These are phyloP conservation scores for Coluber constrictor DNA, from an alignment of 2,797 vertebrate species.

Conservation along the genomic window DNA sequence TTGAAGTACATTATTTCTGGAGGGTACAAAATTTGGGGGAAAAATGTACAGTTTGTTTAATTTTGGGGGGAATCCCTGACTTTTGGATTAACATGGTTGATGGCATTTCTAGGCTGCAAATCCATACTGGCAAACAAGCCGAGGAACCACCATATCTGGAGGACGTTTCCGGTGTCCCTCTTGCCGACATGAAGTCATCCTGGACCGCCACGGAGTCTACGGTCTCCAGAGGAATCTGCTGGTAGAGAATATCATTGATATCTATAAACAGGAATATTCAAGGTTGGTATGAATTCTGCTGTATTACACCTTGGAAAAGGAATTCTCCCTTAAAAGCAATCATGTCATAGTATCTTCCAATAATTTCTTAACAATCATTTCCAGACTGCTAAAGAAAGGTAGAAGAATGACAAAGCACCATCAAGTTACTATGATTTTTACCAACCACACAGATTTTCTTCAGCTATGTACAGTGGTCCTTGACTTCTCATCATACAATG, in stretches of 20 bases:
- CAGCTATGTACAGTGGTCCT: neutral
- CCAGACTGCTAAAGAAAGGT: neutral
- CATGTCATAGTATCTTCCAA: neutral
- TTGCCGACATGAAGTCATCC: conserved; percentile 93
- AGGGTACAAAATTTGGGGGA: neutral
- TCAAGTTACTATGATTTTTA: neutral
- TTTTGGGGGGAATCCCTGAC: neutral
- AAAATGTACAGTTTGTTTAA: neutral
- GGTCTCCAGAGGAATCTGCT: conserved; percentile 93
- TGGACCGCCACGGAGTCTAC: conserved; percentile 93
- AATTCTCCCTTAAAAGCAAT: neutral
- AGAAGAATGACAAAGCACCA: neutral
- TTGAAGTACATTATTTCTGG: neutral
- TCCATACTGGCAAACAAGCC: conserved; percentile 72
- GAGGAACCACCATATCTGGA: conserved; percentile 77
- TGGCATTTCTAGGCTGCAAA: conserved; percentile 70
- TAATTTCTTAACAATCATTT: neutral
- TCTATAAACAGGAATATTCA: conserved; percentile 91
- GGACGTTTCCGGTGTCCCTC: conserved; percentile 94
- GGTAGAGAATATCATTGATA: conserved; percentile 96
- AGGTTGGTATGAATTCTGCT: conserved; percentile 63
- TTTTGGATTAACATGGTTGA: conserved; percentile 12
- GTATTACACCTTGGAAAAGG: neutral
- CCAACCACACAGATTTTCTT: neutral
- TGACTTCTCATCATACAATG: neutral